Percentiles rank a stretch among this genome's conserved stretches.
Conservation (phyloP, 2,113 vertebrate genomes). For the Picathartes gymnocephalus region DNA sequence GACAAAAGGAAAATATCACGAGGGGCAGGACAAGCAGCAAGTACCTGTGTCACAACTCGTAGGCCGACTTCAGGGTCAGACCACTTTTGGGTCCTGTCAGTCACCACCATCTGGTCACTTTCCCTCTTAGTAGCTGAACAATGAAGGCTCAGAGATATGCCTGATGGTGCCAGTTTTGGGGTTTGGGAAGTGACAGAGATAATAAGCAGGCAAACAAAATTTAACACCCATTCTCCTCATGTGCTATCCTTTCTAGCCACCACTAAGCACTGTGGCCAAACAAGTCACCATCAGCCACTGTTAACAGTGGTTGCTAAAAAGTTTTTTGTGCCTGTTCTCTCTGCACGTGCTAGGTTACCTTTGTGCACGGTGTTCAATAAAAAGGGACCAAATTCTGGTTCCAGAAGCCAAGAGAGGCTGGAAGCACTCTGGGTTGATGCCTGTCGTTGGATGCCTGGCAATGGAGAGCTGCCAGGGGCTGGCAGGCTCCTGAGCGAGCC, state of each 20-base stretch:
- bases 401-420: background rate
- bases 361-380: background rate
- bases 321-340: background rate
- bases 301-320: background rate
- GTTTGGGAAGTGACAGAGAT: background rate
- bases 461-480: background rate
- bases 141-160: background rate
- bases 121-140: background rate
- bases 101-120: background rate
- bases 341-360: fast-evolving
- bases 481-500: background rate
- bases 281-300: background rate
- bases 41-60: fast-evolving
- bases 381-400: background rate
- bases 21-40: background rate
- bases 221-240: fast-evolving
- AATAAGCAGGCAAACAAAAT: background rate
- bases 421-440: background rate
- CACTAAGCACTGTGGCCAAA: background rate
- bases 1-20: background rate
- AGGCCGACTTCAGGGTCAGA: background rate
- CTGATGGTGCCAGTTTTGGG: background rate
- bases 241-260: background rate
- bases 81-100: background rate
- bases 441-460: background rate